Conservation (phyloP, 2,797 vertebrate species). For the Tapera naevia region DNA sequence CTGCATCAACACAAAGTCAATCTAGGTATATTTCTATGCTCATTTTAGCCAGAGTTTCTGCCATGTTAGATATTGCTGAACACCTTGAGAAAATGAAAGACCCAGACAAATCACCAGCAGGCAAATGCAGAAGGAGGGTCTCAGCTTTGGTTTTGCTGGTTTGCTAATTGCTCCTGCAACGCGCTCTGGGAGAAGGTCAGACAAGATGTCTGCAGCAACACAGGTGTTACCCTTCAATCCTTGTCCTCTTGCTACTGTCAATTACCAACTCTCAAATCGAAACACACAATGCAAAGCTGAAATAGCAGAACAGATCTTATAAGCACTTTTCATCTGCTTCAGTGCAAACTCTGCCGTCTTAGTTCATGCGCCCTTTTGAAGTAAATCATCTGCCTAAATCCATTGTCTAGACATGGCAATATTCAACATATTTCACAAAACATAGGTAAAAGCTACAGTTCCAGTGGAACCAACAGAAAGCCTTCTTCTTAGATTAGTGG, state of each 20-base stretch:
- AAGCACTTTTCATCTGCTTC: not conserved
- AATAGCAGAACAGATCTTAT: not conserved
- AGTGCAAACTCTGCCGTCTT: not conserved
- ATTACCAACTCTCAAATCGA: not conserved
- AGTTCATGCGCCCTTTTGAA: not conserved
- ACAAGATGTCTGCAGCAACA: not conserved
- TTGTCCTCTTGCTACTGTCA: not conserved
- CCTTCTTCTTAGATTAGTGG: not conserved
- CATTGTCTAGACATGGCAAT: not conserved
- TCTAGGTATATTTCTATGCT: not conserved
- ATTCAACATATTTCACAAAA: not conserved
- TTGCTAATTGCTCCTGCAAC: not conserved
- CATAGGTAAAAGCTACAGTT: not conserved
- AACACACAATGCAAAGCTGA: not conserved
- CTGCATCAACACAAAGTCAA: not conserved
- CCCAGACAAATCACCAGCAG: not conserved
- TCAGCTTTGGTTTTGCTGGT: not conserved
- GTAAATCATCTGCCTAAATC: not conserved
- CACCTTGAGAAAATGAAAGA: not conserved
- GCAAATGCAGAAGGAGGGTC: not conserved
- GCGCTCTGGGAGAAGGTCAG: not conserved
- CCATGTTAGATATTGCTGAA: not conserved
- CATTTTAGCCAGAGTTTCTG: not conserved
- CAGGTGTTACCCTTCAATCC: not conserved
- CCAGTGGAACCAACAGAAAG: not conserved